Evolutionary conservation across 1,140 invertebrate genomes (phyloP), one percentile per base, ranked within the genome.

Genomic region (Cydia strobilella): DNA sequence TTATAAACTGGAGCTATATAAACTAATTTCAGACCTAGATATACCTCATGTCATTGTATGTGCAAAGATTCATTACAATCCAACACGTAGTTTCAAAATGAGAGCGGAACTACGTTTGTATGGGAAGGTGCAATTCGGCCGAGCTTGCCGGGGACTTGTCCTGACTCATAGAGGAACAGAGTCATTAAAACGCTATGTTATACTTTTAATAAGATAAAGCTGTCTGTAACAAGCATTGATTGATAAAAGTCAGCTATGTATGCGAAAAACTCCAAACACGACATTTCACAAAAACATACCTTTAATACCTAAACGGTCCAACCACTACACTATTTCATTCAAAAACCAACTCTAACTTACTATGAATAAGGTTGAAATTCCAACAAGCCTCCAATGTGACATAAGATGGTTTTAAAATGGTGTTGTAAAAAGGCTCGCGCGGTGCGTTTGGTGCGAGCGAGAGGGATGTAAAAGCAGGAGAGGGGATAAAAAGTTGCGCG

Each of bases 241-340:
- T 69, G 65, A 69, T 69, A 69, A 69, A 59, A 69, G 27, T 69
- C 31, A 69, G 27, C 10, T n/a, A 66, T n/a, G 63, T 69, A 69
- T 39, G 65, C 31, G 65, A 69, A 69, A 69, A 69, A 69, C 65
- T 69, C 12, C 27, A 66, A 6, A 35, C 63, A 66, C 15, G 27
- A 35, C 63, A 35, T 35, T 31, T 35, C 63, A 59, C 54, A 59
- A 59, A 59, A 59, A 59, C 54, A 0, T 3, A 10, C 18, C 7
- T 23, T 59, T 59, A 59, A 12, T 59, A 59, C 20, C 54, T 59
- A 59, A 59, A 23, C 20, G 54, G 0, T 10, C 1, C 7, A 59
- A 59, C 18, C 15, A n/a, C 63, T 66, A 3, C 7, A 15, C 25
- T 3, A n/a, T 6, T n/a, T 1, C 12, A 35, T n/a, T 27, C 27